phyloP scores from a whole-genome alignment of 2,113 vertebrate species.

The Elaphurus davidianus region DNA sequence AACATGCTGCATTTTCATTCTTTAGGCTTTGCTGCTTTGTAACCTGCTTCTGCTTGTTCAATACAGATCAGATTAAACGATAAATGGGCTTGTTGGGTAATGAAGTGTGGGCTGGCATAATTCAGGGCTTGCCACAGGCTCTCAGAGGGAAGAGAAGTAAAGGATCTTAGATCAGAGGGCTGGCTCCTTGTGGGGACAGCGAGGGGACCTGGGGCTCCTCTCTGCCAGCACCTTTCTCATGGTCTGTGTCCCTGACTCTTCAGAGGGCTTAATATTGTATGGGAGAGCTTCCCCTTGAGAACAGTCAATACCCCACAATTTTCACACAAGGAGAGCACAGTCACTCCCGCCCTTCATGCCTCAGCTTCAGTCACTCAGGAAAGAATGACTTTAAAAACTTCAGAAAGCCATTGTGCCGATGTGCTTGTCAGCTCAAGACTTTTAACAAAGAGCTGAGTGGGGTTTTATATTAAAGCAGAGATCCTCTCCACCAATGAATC shows the following conservation, averaged over 20 bases:
- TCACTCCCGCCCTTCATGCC: not conserved
- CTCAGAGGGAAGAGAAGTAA: slow-evolving; percentile 19
- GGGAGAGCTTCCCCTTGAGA: not conserved
- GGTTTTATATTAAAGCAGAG: not conserved
- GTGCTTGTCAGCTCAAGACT: not conserved
- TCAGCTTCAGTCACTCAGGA: not conserved
- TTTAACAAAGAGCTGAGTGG: not conserved
- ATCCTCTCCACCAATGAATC: not conserved
- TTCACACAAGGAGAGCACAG: not conserved
- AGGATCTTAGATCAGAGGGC: not conserved
- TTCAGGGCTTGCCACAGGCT: slow-evolving; percentile 33
- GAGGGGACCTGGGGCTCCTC: not conserved
- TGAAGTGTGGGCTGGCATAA: slow-evolving; percentile 48
- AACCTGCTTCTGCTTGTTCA: slow-evolving; percentile 52
- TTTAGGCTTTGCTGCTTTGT: slow-evolving; percentile 39
- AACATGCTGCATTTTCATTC: slow-evolving; percentile 48
- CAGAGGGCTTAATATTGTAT: not conserved
- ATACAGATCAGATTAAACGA: slow-evolving; percentile 73
- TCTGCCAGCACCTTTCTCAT: not conserved
- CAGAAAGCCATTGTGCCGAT: not conserved
- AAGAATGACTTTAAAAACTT: not conserved
- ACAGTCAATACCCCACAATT: not conserved
- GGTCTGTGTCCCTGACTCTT: not conserved
- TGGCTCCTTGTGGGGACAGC: not conserved
- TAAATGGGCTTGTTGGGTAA: slow-evolving; percentile 60